A percentile compares a stretch with the other conserved stretches of the same genome.
phyloP scores from a whole-genome alignment of 2,113 vertebrate species.

The Hystrix brachyura region DNA sequence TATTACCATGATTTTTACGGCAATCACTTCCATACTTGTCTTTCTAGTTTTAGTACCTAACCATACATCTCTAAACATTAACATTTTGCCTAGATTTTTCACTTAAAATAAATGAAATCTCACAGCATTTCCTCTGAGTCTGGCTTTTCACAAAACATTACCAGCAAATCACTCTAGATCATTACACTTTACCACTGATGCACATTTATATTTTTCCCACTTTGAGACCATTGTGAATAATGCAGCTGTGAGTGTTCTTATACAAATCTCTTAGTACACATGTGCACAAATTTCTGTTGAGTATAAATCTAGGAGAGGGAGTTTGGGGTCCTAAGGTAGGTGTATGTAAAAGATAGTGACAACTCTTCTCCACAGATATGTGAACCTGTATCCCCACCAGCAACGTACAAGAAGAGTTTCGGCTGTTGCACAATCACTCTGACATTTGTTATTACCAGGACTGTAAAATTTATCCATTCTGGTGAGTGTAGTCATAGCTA shows the following conservation, averaged over 20 bases:
- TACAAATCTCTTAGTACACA: background rate
- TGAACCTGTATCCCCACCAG: background rate
- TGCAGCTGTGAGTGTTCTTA: background rate
- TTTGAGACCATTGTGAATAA: background rate
- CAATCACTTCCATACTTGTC: background rate
- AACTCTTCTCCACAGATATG: background rate
- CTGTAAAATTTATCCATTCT: background rate
- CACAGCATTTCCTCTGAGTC: background rate
- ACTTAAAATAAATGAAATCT: conserved; percentile 18
- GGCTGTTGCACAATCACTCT: background rate
- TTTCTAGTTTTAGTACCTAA: conserved; percentile 6
- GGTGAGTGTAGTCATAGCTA: background rate
- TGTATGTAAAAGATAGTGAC: background rate
- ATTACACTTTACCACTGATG: background rate
- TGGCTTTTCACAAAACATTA: background rate
- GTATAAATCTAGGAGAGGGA: background rate
- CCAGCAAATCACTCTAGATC: background rate
- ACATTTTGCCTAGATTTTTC: background rate
- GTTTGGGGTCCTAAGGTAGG: background rate
- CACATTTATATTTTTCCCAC: background rate
- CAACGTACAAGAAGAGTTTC: background rate
- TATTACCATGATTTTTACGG: background rate
- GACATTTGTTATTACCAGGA: background rate
- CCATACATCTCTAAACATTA: background rate
- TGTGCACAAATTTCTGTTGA: background rate